Conservation (phyloP, 2,888 invertebrate species). For the Leucoma salicis region DNA sequence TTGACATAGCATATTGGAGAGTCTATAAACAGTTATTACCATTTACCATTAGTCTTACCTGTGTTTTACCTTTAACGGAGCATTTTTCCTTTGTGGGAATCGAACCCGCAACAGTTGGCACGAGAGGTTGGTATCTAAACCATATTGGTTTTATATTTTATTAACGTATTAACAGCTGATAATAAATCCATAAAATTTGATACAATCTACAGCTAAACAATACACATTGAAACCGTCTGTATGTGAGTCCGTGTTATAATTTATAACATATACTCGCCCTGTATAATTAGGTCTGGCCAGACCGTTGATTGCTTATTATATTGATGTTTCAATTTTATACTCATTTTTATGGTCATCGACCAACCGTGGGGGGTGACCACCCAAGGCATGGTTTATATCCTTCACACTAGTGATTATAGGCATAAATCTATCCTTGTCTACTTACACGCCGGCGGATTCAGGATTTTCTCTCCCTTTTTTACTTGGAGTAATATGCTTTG, state of each 20-base stretch:
- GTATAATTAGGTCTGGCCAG: constrained; percentile 75
- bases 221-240: constrained; percentile 70
- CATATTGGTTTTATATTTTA: no score
- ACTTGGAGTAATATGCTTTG: constrained; percentile 21
- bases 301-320: constrained; percentile 81
- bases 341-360: constrained; percentile 82
- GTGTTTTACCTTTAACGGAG: no score
- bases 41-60: no score
- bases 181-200: background rate
- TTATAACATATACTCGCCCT: constrained; percentile 71
- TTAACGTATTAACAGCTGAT: no score
- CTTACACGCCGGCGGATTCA: constrained; percentile 50
- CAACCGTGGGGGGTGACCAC: constrained; percentile 83
- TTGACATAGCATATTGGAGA: no score
- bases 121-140: no score
- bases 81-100: no score
- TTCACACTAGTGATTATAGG: constrained; percentile 37
- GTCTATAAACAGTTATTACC: no score
- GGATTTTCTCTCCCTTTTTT: constrained; percentile 50
- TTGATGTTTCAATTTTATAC: constrained; percentile 83
- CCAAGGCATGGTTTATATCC: constrained; percentile 58
- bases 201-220: no score
- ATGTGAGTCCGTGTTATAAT: constrained; percentile 66
- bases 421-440: constrained; percentile 59
- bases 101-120: no score